Base-by-base conservation (phyloP, 2,888 invertebrate genomes). In the Cephus runcator region DNA sequence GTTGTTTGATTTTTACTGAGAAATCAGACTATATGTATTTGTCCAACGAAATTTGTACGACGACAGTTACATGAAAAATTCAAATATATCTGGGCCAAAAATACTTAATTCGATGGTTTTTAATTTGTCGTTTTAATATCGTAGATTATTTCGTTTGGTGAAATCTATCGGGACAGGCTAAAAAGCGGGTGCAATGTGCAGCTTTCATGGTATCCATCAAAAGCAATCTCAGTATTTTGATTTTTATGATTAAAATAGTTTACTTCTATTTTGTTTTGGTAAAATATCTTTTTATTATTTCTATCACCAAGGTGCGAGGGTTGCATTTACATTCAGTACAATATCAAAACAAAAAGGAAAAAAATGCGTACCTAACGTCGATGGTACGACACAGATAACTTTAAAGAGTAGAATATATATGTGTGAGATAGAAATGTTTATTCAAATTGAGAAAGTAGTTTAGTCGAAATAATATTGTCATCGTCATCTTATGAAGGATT, bases 391-490 rank as follows among this genome's bases (percentile, higher is more conserved):
- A 56, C 23, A 56, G 40, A 23, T 56, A 56, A 56, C 23, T 76
- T 75, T 76, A 77, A 76, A 79, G 73, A 36, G 76, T 80, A 76
- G 75, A 77, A 77, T 80, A 75, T 77, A 69, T 77, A 78, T 69
- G 35, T 77, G 79, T 78, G 69, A 77, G 33, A 31, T 77, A 34
- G 76, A 73, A 12, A 77, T 80, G 77, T 80, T 81, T 78, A 77
- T 75, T 79, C 76, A 76, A 79, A 76, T 77, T 79, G 80, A 73
- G 35, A 80, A 78, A 73, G 79, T 81, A 80, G 80, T 76, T 75
- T 80, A 80, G 81, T 56, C 23, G 23, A 56, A 56, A 9, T 23
- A 56, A 56, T 56, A 6, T 56, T 56, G 56, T 56, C 56, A 23
- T 56, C 56, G 56, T 56, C 56, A 56, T 56, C 2, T 56, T 56